Evolutionary conservation across 2,888 invertebrate genomes (phyloP).

Genomic region (Agrotis segetum): DNA sequence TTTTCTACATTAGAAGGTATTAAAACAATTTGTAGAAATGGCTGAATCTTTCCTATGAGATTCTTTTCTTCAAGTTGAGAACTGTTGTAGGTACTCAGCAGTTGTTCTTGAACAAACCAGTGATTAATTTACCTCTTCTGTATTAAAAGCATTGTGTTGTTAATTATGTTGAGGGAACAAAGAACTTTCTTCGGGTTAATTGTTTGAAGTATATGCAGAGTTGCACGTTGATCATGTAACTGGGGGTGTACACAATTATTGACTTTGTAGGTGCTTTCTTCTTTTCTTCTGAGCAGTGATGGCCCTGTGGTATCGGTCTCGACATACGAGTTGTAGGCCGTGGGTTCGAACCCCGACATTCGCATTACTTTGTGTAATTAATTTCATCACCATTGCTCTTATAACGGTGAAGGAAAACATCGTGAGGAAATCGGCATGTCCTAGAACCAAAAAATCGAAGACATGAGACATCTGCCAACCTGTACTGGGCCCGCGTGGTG

Average conservation of each 20-base stretch:
- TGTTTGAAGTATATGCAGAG: constrained; percentile 33
- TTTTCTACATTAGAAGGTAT: constrained; percentile 46
- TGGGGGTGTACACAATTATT: background rate
- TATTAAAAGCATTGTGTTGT: constrained; percentile 63
- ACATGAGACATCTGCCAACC: no score
- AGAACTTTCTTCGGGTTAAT: constrained; percentile 45
- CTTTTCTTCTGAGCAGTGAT: no score
- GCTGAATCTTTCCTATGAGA: constrained; percentile 41
- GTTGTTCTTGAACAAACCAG: constrained; percentile 58
- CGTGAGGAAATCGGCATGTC: no score
- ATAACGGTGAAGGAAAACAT: no score
- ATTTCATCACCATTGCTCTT: no score
- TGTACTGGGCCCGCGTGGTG: no score
- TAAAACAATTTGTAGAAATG: constrained; percentile 53
- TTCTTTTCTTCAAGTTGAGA: constrained; percentile 48
- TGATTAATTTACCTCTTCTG: constrained; percentile 61
- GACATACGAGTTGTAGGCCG: no score
- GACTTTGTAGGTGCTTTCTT: no score
- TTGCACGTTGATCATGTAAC: background rate
- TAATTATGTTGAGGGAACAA: constrained; percentile 49
- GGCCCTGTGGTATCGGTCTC: no score
- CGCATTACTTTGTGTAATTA: no score
- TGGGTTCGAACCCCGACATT: no score
- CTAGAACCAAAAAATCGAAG: no score
- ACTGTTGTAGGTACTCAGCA: constrained; percentile 57